phyloP scores from a whole-genome alignment of 2,888 invertebrate genomes.

The Serripes groenlandicus region DNA sequence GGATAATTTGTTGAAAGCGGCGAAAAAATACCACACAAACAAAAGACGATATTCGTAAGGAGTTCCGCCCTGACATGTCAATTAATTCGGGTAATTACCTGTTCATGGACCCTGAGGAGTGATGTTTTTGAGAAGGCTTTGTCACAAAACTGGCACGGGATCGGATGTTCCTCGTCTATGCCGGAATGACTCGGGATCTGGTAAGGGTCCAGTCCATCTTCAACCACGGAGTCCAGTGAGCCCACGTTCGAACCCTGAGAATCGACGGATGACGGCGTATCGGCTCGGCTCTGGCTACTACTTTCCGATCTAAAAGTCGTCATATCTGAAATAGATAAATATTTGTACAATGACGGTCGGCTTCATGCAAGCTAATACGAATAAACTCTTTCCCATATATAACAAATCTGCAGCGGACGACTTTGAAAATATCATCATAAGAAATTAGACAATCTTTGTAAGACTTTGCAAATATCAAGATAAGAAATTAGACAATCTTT shows the following conservation, averaged over 20 bases:
- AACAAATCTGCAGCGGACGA: neutral
- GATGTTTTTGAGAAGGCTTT: conserved; percentile 95
- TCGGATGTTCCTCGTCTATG: conserved; percentile 92
- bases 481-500: too few relatives aligned
- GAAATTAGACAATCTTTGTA: too few relatives aligned
- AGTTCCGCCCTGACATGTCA: too few relatives aligned
- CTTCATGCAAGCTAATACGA: neutral
- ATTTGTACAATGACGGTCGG: neutral
- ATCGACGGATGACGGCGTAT: conserved; percentile 59
- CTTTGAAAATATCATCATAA: too few relatives aligned
- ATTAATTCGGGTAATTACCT: conserved; percentile 91
- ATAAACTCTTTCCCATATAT: neutral
- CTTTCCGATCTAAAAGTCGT: neutral
- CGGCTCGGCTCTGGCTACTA: conserved; percentile 40
- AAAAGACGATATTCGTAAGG: too few relatives aligned
- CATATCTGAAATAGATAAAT: conserved; percentile 15
- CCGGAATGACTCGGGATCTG: conserved; percentile 90
- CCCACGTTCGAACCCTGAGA: conserved; percentile 57
- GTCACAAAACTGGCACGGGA: conserved; percentile 96
- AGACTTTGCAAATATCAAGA: too few relatives aligned
- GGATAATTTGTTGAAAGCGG: too few relatives aligned
- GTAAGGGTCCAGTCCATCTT: conserved; percentile 71
- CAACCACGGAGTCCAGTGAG: conserved; percentile 54
- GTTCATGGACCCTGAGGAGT: conserved; percentile 96
- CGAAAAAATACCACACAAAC: too few relatives aligned